A percentile compares a stretch with the other conserved stretches of the same genome.
Conservation (phyloP, 2,797 vertebrate species). For the Chrysocyon brachyurus region DNA sequence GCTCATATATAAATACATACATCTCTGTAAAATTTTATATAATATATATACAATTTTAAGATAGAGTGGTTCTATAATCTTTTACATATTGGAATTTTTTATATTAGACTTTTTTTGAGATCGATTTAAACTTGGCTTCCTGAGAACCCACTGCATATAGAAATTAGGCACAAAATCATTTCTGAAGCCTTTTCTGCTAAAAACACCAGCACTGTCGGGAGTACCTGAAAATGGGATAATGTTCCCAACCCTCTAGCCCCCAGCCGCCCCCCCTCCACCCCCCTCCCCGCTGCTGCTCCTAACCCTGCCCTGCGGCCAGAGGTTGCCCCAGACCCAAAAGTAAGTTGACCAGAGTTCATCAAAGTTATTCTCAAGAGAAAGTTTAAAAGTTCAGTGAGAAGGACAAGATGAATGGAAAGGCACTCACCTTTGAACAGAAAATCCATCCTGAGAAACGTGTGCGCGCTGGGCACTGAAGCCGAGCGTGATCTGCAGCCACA, state of each 20-base stretch:
- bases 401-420: not conserved
- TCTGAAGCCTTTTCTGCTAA: not conserved
- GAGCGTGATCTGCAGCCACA: constrained; percentile 88
- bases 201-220: fast-evolving
- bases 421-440: not conserved
- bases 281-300: not conserved
- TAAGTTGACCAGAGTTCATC: not conserved
- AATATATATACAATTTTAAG: not conserved
- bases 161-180: not conserved
- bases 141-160: not conserved
- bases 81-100: too few relatives aligned
- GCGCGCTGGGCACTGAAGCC: constrained; percentile 89
- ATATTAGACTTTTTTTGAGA: not conserved
- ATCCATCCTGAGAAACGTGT: constrained; percentile 84
- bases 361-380: not conserved
- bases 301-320: not conserved
- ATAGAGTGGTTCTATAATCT: not conserved
- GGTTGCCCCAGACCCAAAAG: not conserved
- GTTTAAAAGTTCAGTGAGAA: constrained; percentile 32
- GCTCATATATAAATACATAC: not conserved
- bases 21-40: not conserved
- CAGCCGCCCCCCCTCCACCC: fast-evolving
- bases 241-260: too few relatives aligned
- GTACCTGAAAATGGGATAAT: fast-evolving
- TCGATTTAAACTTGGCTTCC: not conserved